Base-by-base conservation (phyloP, 2,113 vertebrate species). In the Xerus inauris region DNA sequence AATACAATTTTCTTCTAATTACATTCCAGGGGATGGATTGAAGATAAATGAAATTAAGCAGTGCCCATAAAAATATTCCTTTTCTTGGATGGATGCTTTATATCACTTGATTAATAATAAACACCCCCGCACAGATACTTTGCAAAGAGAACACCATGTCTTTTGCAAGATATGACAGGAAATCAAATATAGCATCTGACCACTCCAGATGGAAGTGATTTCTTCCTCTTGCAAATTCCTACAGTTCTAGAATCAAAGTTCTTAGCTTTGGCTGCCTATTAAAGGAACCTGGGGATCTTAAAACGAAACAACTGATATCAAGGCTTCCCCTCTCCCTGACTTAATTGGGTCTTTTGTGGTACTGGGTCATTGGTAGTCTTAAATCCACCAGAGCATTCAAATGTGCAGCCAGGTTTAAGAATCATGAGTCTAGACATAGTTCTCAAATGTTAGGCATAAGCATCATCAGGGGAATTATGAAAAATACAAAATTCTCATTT, bases 1-100 rank as follows among this genome's bases (percentile, higher is more conserved):
- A 94, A 94, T 93, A 89, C 65, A 73, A 69, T 93, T 89, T 96
- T 87, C 79, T 89, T 86, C 67, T 94, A 89, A 82, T 91, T 94
- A 77, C 62, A 83, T 94, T 89, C 64, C 16, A 81, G 2, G 5
- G 62, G 59, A 77, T 93, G 82, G 91, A 85, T 49, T 79, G 32
- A 89, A 14, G 84, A 95, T 92, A 89, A 42, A 87, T 47, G 79
- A 94, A 62, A 91, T 96, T 87, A 92, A 94, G 42, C 80, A 45
- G 12, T 80, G 3, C 80, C 71, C 82, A 45, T 86, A 96, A 96
- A 97, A 94, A 73, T 91, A 67, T 65, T 88, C 59, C 87, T 32
- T 67, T 89, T 87, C 51, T 93, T 96, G 32, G 62, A 38, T 22
- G 20, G 54, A 40, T 87, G 47, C 49, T 94, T 5, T 65, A 77